Evolutionary conservation across 2,113 vertebrate genomes (phyloP), one percentile per base, ranked within the genome.

Genomic region (Seriola aureovittata): DNA sequence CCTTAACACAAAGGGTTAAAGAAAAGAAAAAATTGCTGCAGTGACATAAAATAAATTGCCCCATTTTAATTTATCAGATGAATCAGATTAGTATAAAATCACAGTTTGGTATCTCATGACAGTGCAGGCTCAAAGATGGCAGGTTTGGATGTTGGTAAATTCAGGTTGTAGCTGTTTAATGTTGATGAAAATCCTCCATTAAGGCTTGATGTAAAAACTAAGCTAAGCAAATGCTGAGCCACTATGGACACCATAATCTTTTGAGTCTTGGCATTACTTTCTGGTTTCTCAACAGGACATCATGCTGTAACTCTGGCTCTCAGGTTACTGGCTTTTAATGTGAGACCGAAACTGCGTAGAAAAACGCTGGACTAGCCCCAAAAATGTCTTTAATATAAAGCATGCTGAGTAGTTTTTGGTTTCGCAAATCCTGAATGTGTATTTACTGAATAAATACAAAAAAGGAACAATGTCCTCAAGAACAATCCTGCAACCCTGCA

Each of bases 271-370:
- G 62, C 74, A 64, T 23, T 25, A n/a, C 46, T 80, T 19, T 13
- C 9, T 38, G 60, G 5, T 54, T 72, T n/a, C 84, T 52, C 77
- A 84, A 70, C 75, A 71, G 68, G 82, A 82, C 29, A 42, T 69
- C 50, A 46, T 50, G 19, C 50, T 75, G 77, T 23, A 79, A 70
- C 46, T 23, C 11, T 2, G 40, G 21, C 4, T 44, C 77, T 86
- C 70, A 10, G 11, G 50, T 88, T 90, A 32, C 75, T 34, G 9
- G 52, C 57, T 79, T 44, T 42, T 7, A 34, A 59, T 40, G 60
- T 25, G 29, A 25, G 77, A 38, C 42, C 8, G 1, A 71, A 55
- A 52, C 66, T 42, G 17, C 34, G 57, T 0, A 60, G n/a, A 52
- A 44, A 6, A 50, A 29, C 8, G n/a, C 55, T 46, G 21, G 4